Conservation (phyloP, 2,888 invertebrate genomes). For the Clitarchus hookeri region DNA sequence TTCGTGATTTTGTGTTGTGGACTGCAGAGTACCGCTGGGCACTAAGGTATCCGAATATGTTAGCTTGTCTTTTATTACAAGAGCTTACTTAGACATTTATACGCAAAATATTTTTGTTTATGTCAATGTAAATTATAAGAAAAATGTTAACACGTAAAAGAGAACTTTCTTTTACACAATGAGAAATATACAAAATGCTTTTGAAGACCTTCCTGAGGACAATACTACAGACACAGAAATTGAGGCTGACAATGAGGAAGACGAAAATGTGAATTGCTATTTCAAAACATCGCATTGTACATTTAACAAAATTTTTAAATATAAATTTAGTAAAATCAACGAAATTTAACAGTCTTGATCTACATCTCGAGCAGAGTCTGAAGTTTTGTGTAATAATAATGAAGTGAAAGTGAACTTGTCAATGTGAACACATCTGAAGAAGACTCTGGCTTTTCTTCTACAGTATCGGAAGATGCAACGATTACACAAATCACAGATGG, state of each 20-base stretch:
- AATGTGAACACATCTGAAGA: neutral
- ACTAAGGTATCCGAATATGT: neutral
- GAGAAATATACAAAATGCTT: neutral
- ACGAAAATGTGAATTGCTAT: neutral
- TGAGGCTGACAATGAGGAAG: neutral
- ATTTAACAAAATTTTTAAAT: neutral
- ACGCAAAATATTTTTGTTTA: neutral
- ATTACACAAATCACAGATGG: neutral
- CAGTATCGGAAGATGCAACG: neutral
- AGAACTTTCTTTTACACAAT: neutral
- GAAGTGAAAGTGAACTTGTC: neutral
- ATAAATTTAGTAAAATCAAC: neutral
- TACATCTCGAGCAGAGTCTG: neutral
- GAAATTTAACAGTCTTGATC: neutral
- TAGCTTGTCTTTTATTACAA: neutral
- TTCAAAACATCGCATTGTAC: neutral
- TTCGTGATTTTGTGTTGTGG: neutral
- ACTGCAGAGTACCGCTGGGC: neutral
- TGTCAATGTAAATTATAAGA: neutral
- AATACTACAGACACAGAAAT: neutral
- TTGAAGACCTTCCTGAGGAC: neutral
- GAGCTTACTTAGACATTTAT: neutral
- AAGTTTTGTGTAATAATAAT: neutral
- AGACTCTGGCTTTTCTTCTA: neutral
- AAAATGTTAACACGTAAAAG: neutral